A percentile compares a stretch with the other conserved stretches of the same genome.
phyloP scores from a whole-genome alignment of 2,888 invertebrate genomes.

The Mycogona germanica region DNA sequence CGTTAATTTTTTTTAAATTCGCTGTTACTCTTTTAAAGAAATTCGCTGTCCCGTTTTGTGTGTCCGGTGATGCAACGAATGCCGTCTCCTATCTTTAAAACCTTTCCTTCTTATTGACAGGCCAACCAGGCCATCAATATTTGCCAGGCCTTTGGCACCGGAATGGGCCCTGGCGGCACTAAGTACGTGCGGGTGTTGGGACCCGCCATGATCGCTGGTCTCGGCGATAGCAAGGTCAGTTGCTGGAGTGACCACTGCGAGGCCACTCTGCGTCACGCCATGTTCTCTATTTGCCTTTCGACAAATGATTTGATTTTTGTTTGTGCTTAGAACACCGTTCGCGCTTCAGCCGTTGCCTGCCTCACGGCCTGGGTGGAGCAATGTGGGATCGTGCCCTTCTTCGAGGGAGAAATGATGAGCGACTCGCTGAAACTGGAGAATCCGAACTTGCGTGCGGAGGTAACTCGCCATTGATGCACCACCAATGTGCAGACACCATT shows the following conservation, averaged over 20 bases:
- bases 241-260: too few species aligned
- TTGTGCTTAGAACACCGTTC: slow-evolving; percentile 57
- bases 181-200: slow-evolving; percentile 66
- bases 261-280: too few species aligned
- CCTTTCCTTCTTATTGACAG: slow-evolving; percentile 24
- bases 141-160: slow-evolving; percentile 64
- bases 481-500: slow-evolving; percentile 17
- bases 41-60: not conserved
- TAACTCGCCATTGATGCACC: not conserved
- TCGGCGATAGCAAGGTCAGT: slow-evolving; percentile 56
- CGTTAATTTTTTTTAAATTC: slow-evolving; percentile 18
- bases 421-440: slow-evolving; percentile 78
- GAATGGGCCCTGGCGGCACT: slow-evolving; percentile 71
- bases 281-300: slow-evolving; percentile 6
- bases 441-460: slow-evolving; percentile 61
- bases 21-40: not conserved
- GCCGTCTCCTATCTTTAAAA: not conserved
- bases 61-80: not conserved
- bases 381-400: slow-evolving; percentile 57
- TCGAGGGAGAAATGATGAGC: slow-evolving; percentile 78
- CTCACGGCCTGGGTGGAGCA: slow-evolving; percentile 75
- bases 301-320: slow-evolving; percentile 1
- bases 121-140: slow-evolving; percentile 71
- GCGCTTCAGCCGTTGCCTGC: slow-evolving; percentile 65
- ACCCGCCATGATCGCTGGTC: slow-evolving; percentile 59